phyloP scores from a whole-genome alignment of 2,113 vertebrate species.

The Phaetusa simplex region DNA sequence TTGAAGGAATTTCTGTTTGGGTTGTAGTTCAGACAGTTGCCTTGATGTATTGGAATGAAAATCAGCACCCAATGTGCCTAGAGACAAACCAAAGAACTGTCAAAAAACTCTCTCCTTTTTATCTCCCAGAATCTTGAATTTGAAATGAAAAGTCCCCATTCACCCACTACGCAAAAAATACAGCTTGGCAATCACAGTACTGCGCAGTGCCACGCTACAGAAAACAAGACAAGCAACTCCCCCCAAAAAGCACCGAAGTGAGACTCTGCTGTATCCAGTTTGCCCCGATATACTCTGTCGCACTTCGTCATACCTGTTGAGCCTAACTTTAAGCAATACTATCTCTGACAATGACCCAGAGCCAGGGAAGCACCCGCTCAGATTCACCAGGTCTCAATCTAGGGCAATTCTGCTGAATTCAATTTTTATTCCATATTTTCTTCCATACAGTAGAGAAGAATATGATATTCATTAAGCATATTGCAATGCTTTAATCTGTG shows the following conservation, averaged over 20 bases:
- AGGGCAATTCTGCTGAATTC: background rate
- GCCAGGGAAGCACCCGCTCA: background rate
- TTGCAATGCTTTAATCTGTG: background rate
- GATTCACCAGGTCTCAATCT: background rate
- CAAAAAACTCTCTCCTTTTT: conserved; percentile 42
- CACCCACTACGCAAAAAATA: conserved; percentile 6
- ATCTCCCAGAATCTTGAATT: conserved; percentile 34
- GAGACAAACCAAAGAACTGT: conserved; percentile 50
- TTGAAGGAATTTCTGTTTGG: conserved; percentile 56
- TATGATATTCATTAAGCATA: accelerated
- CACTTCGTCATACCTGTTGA: background rate
- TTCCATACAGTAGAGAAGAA: background rate
- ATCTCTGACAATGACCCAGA: background rate
- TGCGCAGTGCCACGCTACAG: background rate
- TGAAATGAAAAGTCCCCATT: conserved; percentile 26
- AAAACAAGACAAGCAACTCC: background rate
- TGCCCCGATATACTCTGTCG: background rate
- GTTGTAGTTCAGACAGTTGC: conserved; percentile 65
- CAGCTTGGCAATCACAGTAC: background rate
- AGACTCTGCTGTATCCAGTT: background rate
- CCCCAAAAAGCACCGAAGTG: background rate
- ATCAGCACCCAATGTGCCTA: conserved; percentile 43
- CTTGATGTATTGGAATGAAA: conserved; percentile 69
- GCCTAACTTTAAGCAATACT: background rate
- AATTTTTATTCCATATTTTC: background rate